Base-by-base conservation (phyloP, 2,113 vertebrate genomes). In the Amphiprion percula region DNA sequence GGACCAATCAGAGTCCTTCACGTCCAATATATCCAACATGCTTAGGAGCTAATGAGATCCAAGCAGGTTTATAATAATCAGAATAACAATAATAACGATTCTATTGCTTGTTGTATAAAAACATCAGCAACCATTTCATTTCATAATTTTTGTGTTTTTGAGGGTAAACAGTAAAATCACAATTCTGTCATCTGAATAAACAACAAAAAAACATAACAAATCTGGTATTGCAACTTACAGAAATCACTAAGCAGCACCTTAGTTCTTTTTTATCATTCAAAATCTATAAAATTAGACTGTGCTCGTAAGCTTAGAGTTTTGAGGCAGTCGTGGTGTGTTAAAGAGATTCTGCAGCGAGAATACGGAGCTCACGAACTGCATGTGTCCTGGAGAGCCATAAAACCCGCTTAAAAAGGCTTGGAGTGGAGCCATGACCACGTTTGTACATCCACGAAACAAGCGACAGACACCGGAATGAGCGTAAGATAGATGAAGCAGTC, bases 151-250 rank as follows among this genome's bases (percentile, higher is more conserved):
- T 84, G 53, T 65, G 56, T 86, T 86, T 88, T 65, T 76, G 58
- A 83, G 55, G 83, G 84, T 87, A 91, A 92, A 91, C 83, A 90
- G 77, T 86, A 83, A 88, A 90, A 89, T 85, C 77, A 94, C 86
- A 95, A 95, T 94, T 94, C 93, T 94, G 91, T 88, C 83, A 83
- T 90, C 63, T 84, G 87, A 79, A 85, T 81, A 80, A 71, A 77
- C 15, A 50, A 56, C 33, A 83, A 61, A 3, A 66, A 83, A 80
- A 69, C 54, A 80, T 74, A 39, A 72, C 54, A 88, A 80, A 91
- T 3, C 41, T 65, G 68, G 83, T 82, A 90, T 83, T 88, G 81
- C 90, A 89, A 73, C 78, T 82, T 30, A 30, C 30, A 30, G 30
- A 30, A 30, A 30, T 47, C 8, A 37, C 1, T 14, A 37, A 30